These are phyloP conservation scores for Tachycineta bicolor DNA, from an alignment of 2,113 vertebrate species.

Conservation along the genomic window DNA sequence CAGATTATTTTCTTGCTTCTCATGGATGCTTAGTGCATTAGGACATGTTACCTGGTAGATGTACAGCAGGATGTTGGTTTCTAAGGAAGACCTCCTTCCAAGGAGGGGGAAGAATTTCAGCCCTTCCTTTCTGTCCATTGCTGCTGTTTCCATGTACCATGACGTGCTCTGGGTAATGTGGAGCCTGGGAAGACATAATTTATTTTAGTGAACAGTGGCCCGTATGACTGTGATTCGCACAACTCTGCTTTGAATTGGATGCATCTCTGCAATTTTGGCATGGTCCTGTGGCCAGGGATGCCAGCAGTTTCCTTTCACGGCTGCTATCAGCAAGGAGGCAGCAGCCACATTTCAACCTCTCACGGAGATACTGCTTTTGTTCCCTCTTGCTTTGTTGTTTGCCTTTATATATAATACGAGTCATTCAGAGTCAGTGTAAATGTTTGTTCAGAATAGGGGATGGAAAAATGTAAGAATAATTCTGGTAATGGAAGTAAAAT, in stretches of 20 bases:
- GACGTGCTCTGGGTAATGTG: background rate
- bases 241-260: background rate
- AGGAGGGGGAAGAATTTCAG: background rate
- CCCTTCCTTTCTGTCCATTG: background rate
- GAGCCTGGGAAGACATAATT: background rate
- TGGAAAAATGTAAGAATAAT: slow-evolving; percentile 64
- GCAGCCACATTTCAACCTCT: background rate
- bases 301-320: background rate
- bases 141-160: background rate
- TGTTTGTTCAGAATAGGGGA: slow-evolving; percentile 53
- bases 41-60: background rate
- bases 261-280: background rate
- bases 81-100: background rate
- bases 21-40: background rate
- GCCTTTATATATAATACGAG: background rate
- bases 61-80: background rate
- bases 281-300: background rate
- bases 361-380: background rate
- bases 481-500: slow-evolving; percentile 59
- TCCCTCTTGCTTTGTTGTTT: slow-evolving; percentile 33
- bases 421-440: slow-evolving; percentile 20
- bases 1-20: slow-evolving; percentile 47
- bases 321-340: background rate
- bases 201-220: background rate
- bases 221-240: fast-evolving